Percentiles rank a stretch among this genome's conserved stretches.
These are phyloP conservation scores for Noctua fimbriata DNA, from an alignment of 2,888 invertebrate species.

Conservation along the genomic window DNA sequence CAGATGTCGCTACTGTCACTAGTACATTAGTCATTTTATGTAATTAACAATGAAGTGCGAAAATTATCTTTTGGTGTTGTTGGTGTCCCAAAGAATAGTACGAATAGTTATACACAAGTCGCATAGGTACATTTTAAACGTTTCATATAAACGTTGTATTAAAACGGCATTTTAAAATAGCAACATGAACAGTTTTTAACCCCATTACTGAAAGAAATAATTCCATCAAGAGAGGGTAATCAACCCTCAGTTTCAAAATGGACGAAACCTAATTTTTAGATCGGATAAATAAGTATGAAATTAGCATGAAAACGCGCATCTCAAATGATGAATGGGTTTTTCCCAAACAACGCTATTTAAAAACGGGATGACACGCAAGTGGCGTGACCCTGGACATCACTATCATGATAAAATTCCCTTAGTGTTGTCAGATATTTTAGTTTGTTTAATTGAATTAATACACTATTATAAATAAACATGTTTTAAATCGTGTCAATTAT, in stretches of 20 bases:
- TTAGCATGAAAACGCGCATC: background rate
- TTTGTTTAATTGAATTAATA: background rate
- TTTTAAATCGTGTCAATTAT: too few relatives aligned
- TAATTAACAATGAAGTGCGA: background rate
- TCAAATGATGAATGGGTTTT: background rate
- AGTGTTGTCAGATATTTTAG: background rate
- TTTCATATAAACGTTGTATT: background rate
- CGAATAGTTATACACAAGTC: background rate
- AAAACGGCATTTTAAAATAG: background rate
- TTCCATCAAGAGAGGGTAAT: background rate
- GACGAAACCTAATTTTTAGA: background rate
- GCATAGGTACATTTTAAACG: too few relatives aligned
- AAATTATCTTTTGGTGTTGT: background rate
- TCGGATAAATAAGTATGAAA: background rate
- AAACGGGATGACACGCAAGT: background rate
- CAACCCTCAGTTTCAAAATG: background rate
- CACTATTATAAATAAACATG: too few relatives aligned
- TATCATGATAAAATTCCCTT: background rate
- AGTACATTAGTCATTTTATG: background rate
- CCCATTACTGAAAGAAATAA: background rate
- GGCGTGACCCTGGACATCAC: background rate
- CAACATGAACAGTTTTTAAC: background rate
- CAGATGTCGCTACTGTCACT: background rate
- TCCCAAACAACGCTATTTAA: background rate
- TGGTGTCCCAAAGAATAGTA: background rate